These are phyloP conservation scores for Scomber scombrus DNA, from an alignment of 2,113 vertebrate species.

Conservation along the genomic window DNA sequence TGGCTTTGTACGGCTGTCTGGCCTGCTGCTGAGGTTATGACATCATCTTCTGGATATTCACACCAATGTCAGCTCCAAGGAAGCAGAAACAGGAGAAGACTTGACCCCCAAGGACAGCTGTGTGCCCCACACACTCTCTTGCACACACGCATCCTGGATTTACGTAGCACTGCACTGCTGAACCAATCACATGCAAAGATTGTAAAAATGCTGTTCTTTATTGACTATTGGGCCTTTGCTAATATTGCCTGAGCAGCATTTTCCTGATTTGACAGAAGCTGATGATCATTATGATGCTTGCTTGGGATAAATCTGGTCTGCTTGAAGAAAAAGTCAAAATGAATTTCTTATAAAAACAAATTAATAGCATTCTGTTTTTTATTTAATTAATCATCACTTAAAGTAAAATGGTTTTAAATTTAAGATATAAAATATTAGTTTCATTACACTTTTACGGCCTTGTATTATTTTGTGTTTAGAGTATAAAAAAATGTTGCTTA, in stretches of 20 bases:
- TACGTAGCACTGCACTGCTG: conserved; percentile 5
- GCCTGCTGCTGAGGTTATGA: conserved; percentile 65
- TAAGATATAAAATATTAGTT: not conserved
- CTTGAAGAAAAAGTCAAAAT: not conserved
- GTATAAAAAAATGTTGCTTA: too few species aligned
- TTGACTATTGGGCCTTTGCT: not conserved
- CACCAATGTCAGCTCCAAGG: conserved; percentile 77
- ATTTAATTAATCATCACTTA: too few species aligned
- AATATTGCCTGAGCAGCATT: not conserved
- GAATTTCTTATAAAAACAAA: not conserved
- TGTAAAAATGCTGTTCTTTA: not conserved
- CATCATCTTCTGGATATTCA: conserved; percentile 80
- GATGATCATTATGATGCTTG: not conserved
- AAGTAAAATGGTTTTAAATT: not conserved
- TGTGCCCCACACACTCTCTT: conserved; percentile 32
- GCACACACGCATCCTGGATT: conserved; percentile 29
- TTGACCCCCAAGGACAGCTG: conserved; percentile 76
- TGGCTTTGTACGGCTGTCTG: conserved; percentile 65
- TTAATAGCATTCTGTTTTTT: not conserved
- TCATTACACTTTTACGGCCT: not conserved
- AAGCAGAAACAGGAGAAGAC: conserved; percentile 78
- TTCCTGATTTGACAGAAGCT: not conserved
- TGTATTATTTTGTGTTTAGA: not conserved
- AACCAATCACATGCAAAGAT: conserved; percentile 2
- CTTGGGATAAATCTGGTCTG: not conserved